Conservation (phyloP, 2,113 vertebrate genomes). For the Centropristis striata region DNA sequence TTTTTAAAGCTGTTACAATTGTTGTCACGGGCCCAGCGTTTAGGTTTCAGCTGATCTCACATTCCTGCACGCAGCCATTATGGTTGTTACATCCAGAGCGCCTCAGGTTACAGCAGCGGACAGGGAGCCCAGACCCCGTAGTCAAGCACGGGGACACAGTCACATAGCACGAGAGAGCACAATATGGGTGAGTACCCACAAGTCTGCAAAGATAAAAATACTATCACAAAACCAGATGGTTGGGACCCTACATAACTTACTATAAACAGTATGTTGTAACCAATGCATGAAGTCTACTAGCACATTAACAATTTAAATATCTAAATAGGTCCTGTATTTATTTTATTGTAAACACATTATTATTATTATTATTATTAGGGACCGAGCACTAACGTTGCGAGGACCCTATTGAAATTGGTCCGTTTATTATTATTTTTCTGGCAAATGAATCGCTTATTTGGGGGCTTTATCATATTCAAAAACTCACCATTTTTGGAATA, state of each 20-base stretch:
- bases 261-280: not conserved
- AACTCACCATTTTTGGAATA: no score
- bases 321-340: not conserved
- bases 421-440: no score
- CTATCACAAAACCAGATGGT: not conserved
- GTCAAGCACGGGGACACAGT: slow-evolving; percentile 8
- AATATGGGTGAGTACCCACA: slow-evolving; percentile 75
- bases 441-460: no score
- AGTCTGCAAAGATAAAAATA: no score
- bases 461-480: no score
- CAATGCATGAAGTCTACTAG: not conserved
- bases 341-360: no score
- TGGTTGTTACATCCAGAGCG: slow-evolving; percentile 17
- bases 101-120: slow-evolving; percentile 57
- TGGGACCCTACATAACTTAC: not conserved
- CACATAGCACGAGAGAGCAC: slow-evolving; percentile 26
- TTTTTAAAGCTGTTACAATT: not conserved
- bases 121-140: not conserved
- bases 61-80: slow-evolving; percentile 53
- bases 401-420: no score
- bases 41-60: slow-evolving; percentile 36
- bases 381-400: no score
- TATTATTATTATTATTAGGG: not conserved
- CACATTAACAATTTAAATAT: not conserved
- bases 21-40: not conserved